Percentiles rank a stretch among this genome's conserved stretches.
phyloP scores from a whole-genome alignment of 2,113 vertebrate genomes.

The Myxocyprinus asiaticus region DNA sequence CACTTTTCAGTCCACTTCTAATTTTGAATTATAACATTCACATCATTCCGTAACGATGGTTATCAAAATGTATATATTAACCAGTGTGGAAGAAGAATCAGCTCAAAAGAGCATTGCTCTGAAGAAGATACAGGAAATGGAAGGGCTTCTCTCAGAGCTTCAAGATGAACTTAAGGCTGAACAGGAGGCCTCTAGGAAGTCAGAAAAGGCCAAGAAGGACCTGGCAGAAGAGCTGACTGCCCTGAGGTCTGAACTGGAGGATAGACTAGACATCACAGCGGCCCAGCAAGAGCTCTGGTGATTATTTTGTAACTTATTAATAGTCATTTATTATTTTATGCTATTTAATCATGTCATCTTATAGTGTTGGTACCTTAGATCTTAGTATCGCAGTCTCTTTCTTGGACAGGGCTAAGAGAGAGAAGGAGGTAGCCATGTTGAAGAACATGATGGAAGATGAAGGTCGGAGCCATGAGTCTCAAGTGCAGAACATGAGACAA shows the following conservation, averaged over 20 bases:
- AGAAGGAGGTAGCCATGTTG: slow-evolving; percentile 85
- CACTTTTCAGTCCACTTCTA: no score
- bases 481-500: slow-evolving; percentile 89
- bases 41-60: no score
- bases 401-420: slow-evolving; percentile 80
- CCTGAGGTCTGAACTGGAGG: slow-evolving; percentile 87
- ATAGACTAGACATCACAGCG: slow-evolving; percentile 87
- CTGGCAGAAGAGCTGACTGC: slow-evolving; percentile 88
- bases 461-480: slow-evolving; percentile 81
- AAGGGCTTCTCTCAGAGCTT: slow-evolving; percentile 85
- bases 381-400: no score
- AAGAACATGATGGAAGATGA: slow-evolving; percentile 86
- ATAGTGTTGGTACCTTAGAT: no score
- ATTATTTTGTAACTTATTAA: background rate
- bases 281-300: slow-evolving; percentile 89
- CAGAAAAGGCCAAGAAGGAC: slow-evolving; percentile 87
- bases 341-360: no score
- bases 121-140: slow-evolving; percentile 89
- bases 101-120: slow-evolving; percentile 86
- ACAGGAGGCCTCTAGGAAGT: slow-evolving; percentile 81
- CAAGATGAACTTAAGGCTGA: slow-evolving; percentile 89
- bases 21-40: no score
- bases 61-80: background rate
- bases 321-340: no score
- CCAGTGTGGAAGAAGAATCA: slow-evolving; percentile 84